Percentiles rank a stretch among this genome's conserved stretches.
phyloP scores from a whole-genome alignment of 2,888 invertebrate species.

The Cinara cedri region DNA sequence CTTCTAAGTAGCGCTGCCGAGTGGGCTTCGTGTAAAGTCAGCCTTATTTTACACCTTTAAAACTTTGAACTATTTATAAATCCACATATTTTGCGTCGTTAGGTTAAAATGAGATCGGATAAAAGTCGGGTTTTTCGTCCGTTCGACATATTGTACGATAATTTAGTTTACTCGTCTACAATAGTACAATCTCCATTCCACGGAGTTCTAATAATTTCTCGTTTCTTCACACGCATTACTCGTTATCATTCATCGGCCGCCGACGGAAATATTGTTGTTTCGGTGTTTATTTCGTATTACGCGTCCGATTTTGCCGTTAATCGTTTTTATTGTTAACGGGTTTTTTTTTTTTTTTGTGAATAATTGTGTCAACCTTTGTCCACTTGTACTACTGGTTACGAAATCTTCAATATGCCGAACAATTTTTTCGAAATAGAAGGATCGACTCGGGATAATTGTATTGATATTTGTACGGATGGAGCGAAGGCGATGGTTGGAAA shows the following conservation, averaged over 20 bases:
- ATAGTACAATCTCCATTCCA: too few species aligned
- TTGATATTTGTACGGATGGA: slow-evolving; percentile 34
- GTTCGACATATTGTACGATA: too few species aligned
- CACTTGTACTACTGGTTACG: slow-evolving; percentile 25
- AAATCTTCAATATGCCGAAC: too few species aligned
- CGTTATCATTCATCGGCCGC: background rate
- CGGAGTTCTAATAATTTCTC: background rate
- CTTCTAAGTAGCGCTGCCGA: too few species aligned
- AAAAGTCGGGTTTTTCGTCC: too few species aligned
- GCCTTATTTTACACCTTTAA: too few species aligned
- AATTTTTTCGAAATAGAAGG: background rate
- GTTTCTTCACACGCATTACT: too few species aligned
- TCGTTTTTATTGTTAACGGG: slow-evolving; percentile 6
- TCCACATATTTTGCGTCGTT: too few species aligned
- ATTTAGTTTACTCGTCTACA: background rate
- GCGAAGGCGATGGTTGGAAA: slow-evolving; percentile 33
- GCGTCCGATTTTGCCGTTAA: background rate
- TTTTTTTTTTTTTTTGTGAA: background rate
- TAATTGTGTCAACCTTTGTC: slow-evolving; percentile 15
- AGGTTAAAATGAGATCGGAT: too few species aligned
- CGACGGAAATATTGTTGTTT: background rate
- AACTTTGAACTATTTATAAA: too few species aligned
- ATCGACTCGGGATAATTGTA: slow-evolving; percentile 20
- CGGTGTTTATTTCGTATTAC: too few species aligned
- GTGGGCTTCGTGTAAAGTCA: too few species aligned